These are phyloP conservation scores for Sebastes baramenuke DNA, from an alignment of 2,797 vertebrate species.

Conservation along the genomic window DNA sequence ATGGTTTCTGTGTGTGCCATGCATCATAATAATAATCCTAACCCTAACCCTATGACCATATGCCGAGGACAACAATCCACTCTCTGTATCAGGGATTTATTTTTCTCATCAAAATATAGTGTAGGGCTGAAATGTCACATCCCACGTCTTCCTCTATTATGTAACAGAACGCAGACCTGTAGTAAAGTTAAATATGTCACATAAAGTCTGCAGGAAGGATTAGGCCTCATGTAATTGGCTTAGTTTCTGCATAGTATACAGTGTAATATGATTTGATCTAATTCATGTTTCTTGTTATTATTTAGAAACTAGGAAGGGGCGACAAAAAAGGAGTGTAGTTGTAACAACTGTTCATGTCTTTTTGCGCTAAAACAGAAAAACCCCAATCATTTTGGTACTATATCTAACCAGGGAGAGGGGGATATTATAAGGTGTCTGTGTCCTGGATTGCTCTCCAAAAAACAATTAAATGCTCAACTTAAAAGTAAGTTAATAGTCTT, in stretches of 20 bases:
- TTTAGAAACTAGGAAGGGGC: background rate
- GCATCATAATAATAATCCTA: background rate
- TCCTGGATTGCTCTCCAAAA: background rate
- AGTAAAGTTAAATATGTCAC: background rate
- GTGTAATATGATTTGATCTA: fast-evolving
- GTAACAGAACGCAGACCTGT: background rate
- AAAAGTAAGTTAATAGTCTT: background rate
- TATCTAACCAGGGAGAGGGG: background rate
- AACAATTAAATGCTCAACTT: background rate
- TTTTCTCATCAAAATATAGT: background rate
- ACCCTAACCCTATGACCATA: background rate
- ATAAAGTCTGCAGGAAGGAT: background rate
- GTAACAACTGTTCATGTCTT: background rate
- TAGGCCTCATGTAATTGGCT: background rate
- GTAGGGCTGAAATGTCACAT: background rate
- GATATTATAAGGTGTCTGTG: background rate
- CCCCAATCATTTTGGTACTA: background rate
- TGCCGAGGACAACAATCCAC: background rate
- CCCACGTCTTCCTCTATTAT: background rate
- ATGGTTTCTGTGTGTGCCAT: background rate
- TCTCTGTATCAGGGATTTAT: background rate
- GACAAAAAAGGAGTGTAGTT: background rate
- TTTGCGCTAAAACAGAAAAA: too few species aligned
- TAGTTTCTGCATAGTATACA: background rate
- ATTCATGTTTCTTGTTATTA: background rate